Evolutionary conservation across 2,888 invertebrate species (phyloP).

Genomic region (Desoria tigrina): DNA sequence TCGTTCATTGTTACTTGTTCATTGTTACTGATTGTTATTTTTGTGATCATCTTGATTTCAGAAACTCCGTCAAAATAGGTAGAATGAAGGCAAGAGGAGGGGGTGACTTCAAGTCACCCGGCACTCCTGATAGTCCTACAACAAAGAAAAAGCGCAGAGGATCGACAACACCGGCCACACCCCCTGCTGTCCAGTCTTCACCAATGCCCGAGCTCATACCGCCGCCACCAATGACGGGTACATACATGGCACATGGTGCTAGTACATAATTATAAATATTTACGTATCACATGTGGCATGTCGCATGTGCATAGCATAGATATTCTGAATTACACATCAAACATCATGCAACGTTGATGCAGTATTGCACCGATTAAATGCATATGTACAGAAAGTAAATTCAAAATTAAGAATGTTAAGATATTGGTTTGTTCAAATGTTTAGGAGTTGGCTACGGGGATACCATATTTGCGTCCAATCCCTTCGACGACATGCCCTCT

Average conservation of each 20-base stretch:
- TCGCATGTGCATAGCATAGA: too few relatives aligned
- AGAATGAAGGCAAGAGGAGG: slow-evolving; percentile 69
- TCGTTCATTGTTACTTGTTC: too few relatives aligned
- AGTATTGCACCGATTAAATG: background rate
- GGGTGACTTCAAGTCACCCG: slow-evolving; percentile 69
- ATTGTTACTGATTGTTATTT: too few relatives aligned
- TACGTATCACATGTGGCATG: too few relatives aligned
- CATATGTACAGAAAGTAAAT: slow-evolving; percentile 8
- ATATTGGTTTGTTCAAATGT: slow-evolving; percentile 18
- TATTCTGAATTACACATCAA: too few relatives aligned
- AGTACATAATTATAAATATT: too few relatives aligned
- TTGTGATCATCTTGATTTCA: too few relatives aligned
- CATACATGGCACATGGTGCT: too few relatives aligned
- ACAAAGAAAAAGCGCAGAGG: slow-evolving; percentile 85
- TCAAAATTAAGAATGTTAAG: too few relatives aligned
- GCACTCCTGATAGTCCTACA: slow-evolving; percentile 64
- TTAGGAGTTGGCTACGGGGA: slow-evolving; percentile 70
- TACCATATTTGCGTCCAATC: slow-evolving; percentile 90
- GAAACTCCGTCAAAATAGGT: slow-evolving; percentile 1
- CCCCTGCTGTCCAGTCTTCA: slow-evolving; percentile 64
- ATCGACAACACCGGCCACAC: slow-evolving; percentile 66
- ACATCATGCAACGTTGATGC: background rate
- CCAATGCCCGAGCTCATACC: slow-evolving; percentile 73
- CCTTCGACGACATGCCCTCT: slow-evolving; percentile 84
- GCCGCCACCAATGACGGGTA: slow-evolving; percentile 72